Base-by-base conservation (phyloP, 2,113 vertebrate species). In the Pithys albifrons region DNA sequence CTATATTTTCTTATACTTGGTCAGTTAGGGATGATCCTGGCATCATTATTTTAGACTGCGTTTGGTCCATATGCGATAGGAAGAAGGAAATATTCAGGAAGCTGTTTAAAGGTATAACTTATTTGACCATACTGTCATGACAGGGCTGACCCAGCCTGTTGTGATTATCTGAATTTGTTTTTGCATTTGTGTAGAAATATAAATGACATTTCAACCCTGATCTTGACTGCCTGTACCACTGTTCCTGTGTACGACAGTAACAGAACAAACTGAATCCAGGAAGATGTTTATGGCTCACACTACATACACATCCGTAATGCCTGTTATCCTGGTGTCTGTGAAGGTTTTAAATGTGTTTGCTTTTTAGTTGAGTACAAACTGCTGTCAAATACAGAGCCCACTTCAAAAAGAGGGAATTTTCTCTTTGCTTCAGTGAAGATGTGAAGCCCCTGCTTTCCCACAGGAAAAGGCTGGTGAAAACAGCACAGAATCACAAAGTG, bases 291-390 rank as follows among this genome's bases (percentile, higher is more conserved):
- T 9, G 16, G 17, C 7, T 57, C 25, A 35, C 19, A 3, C 5
- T 62, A 5, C 1, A 0, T 48, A 11, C 3, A 24, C 22, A 2
- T 25, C 10, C 5, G 1, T 39, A 27, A 2, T 59, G 18, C 33
- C 49, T 86, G 19, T 75, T 79, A 41, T 4, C 8, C 35, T 45
- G 29, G 6, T 73, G 3, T 54, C 64, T 85, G 4, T 79, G 46
- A 29, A 82, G 33, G 20, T 24, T 69, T 51, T 43, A 79, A 8
- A 49, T 23, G 7, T 1, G 0, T 79, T 65, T 76, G 4, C 16
- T 71, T 88, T 28, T 74, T 25, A 71, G 5, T 59, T 23, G 15
- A 46, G 25, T 85, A 15, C 46, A 84, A 88, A 9, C 14, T 70
- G 17, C 9, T 27, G 15, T 86, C 23, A 41, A 81, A 70, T 9